These are phyloP conservation scores for Agrotis ipsilon DNA, from an alignment of 2,888 invertebrate species.

Conservation along the genomic window DNA sequence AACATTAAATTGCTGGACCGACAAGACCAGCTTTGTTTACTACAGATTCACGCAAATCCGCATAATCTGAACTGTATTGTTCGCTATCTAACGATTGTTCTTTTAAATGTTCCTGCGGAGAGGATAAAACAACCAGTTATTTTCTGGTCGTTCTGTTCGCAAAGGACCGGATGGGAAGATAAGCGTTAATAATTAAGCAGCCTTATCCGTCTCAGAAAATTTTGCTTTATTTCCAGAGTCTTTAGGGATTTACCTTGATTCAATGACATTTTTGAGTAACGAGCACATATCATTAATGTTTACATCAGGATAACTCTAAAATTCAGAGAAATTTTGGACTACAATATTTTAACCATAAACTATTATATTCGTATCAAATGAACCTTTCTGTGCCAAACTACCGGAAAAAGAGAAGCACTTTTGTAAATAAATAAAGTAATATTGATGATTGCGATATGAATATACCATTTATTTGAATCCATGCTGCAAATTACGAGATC, in stretches of 20 bases:
- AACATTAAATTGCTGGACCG: neutral
- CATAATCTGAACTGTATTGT: conserved; percentile 29
- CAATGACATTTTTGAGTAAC: neutral
- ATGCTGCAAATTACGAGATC: neutral
- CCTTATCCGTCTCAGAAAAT: conserved; percentile 15
- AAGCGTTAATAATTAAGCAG: conserved; percentile 44
- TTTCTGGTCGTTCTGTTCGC: conserved; percentile 44
- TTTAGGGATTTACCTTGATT: conserved; percentile 5
- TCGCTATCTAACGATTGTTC: conserved; percentile 18
- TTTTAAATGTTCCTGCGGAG: conserved; percentile 14
- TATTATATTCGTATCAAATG: neutral
- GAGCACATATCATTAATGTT: conserved; percentile 17
- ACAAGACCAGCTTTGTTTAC: conserved; percentile 14
- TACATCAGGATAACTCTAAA: neutral
- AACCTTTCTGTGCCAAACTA: conserved; percentile 3
- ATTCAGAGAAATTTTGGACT: neutral
- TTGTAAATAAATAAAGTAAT: conserved; percentile 26
- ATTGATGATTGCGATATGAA: conserved; percentile 22
- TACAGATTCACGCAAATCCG: conserved; percentile 5
- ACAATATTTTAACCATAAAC: neutral
- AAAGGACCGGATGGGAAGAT: conserved; percentile 45
- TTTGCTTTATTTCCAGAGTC: conserved; percentile 23
- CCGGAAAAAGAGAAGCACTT: conserved; percentile 25
- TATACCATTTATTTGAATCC: conserved; percentile 16
- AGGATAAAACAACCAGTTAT: conserved; percentile 29